Percentiles rank a stretch among this genome's conserved stretches.
phyloP scores from a whole-genome alignment of 2,888 invertebrate genomes.

The Ellobium chinense region DNA sequence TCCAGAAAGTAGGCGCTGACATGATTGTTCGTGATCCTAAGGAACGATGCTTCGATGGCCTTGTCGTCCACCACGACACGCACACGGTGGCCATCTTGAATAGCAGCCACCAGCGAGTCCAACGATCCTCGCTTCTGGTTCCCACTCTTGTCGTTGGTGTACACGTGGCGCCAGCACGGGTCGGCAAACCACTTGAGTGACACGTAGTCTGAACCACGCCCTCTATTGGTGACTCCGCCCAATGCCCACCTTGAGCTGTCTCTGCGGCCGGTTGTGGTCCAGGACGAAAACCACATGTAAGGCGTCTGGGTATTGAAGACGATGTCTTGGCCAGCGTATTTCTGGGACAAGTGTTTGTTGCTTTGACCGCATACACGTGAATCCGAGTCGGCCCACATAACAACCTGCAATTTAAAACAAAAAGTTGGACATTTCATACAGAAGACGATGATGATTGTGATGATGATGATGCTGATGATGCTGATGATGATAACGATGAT shows the following conservation, averaged over 20 bases:
- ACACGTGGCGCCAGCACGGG: conserved; percentile 54
- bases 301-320: conserved; percentile 53
- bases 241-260: conserved; percentile 54
- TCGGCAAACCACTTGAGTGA: conserved; percentile 55
- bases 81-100: conserved; percentile 50
- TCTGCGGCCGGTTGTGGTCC: conserved; percentile 51
- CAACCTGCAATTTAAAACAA: conserved; percentile 4
- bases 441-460: too few relatives aligned
- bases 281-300: conserved; percentile 53
- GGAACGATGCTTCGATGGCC: conserved; percentile 48
- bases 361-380: conserved; percentile 50
- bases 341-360: conserved; percentile 52
- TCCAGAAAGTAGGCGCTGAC: conserved; percentile 51
- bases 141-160: conserved; percentile 51
- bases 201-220: conserved; percentile 51
- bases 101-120: conserved; percentile 46
- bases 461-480: too few relatives aligned
- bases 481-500: too few relatives aligned
- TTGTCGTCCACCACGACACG: conserved; percentile 46
- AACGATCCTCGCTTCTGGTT: conserved; percentile 44
- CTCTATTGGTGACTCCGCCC: conserved; percentile 50
- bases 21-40: conserved; percentile 46
- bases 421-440: not conserved
- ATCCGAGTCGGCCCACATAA: conserved; percentile 40
- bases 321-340: conserved; percentile 51